Evolutionary conservation across 2,888 invertebrate genomes (phyloP), one percentile per base, ranked within the genome.

Genomic region (Zonitis immaculata): DNA sequence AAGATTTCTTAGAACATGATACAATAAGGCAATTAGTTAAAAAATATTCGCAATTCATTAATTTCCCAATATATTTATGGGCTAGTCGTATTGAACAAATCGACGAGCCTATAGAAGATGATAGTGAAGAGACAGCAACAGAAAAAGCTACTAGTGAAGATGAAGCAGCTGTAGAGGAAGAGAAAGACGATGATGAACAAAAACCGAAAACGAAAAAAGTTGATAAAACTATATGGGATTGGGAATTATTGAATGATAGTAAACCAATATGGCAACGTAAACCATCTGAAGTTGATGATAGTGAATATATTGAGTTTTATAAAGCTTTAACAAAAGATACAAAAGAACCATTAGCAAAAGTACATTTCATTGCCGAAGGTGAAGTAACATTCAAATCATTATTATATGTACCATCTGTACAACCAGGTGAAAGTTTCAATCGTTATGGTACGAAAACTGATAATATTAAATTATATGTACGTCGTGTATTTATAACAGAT

Each of bases 21-120:
- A 95, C 95, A 1, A 83, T 99, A 64, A 88, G 88, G 68, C 87
- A 87, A 66, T 82, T 99, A 55, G 90, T 99, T 58, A 91, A 90
- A 78, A 99, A 98, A 77, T 99, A 99, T 79, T 96, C 96, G 5
- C 98, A 99, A 80, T 99, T 99, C 79, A 99, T 99, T 75, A 99
- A 97, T 78, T 99, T 99, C 84, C 93, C 95, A 56, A 99, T 99
- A 74, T 89, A 89, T 77, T 78, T 99, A 75, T 99, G 97, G 97
- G 85, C 89, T 8, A 73, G 75, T 58, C 73, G 79, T 79, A 87
- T 86, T 28, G 83, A 89, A 66, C 87, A 86, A 57, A 87, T 89
- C 46, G 89, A 89, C 68, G 88, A 88, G 63, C 82, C 85, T 1
- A 51, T 79, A 20, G 82, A 83, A 51, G 82, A 82, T 25, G 77